Conservation (phyloP, 2,113 vertebrate genomes). For the Platycercus adscitus region DNA sequence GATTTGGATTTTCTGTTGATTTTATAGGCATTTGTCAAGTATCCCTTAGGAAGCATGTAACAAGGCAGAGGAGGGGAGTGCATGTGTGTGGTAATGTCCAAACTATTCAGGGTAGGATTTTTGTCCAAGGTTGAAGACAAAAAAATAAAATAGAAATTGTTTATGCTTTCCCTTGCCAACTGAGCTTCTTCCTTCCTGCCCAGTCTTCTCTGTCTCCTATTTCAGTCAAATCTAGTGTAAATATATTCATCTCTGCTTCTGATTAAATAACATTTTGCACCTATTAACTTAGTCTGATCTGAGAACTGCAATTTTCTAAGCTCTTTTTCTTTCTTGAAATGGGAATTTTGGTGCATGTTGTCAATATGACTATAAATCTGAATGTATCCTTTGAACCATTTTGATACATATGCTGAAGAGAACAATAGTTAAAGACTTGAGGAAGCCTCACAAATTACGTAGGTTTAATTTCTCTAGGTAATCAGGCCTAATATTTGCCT, state of each 20-base stretch:
- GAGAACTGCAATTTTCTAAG: constrained; percentile 14
- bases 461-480: constrained; percentile 25
- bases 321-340: constrained; percentile 4
- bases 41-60: constrained; percentile 65
- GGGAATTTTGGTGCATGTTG: neutral
- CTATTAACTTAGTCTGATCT: constrained; percentile 44
- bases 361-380: constrained; percentile 11
- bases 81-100: constrained; percentile 52
- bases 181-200: constrained; percentile 15
- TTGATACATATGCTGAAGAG: constrained; percentile 30
- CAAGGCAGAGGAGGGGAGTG: constrained; percentile 52
- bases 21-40: constrained; percentile 73
- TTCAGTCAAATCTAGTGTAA: constrained; percentile 51
- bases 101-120: neutral
- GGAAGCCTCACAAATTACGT: neutral
- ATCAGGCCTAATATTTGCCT: constrained; percentile 24
- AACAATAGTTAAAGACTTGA: neutral
- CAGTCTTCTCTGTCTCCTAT: constrained; percentile 35
- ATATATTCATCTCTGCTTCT: constrained; percentile 51
- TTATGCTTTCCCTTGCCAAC: constrained; percentile 30
- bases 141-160: neutral
- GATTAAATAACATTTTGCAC: constrained; percentile 64
- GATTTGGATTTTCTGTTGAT: constrained; percentile 66
- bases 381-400: constrained; percentile 20
- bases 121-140: constrained; percentile 46